Base-by-base conservation (phyloP, 1,140 invertebrate genomes). In the Brachionus sp. region DNA sequence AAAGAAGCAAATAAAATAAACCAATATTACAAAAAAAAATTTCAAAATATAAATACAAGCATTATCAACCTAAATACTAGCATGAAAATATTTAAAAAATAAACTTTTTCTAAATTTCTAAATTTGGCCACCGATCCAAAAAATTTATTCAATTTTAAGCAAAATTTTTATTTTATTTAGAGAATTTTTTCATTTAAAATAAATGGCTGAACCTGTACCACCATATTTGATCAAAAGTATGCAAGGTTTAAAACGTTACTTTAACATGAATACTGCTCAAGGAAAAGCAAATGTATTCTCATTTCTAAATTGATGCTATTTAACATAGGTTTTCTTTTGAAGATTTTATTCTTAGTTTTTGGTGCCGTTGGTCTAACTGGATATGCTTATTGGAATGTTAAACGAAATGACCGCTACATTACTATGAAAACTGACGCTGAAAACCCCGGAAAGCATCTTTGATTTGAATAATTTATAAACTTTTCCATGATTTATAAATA, bases 231-330 rank as follows among this genome's bases (percentile, higher is more conserved):
- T 46, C n/a, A 75, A 46, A 75, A 44, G 44, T 46, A 25, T 46
- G 10, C n/a, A 75, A 46, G 70, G 70, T 23, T n/a, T 46, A 0
- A 23, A 25, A 29, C 16, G 42, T 12, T 75, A 75, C 23, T 75
- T 75, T 29, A 75, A 75, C 29, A 75, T 16, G 2, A 7, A 75
- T 10, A 75, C 70, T 46, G 39, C 70, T 5, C n/a, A 44, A 46
- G 70, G 70, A 75, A 75, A 75, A 75, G 19, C 70, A 46, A 75
- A 75, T 75, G 70, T 75, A 75, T 23, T 42, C 0, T 73, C 9
- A 62, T 19, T 62, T 73, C 13, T 42, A 16, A 37, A 73, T 73
- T 35, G 2, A 16, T 42, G 42, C 19, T 44, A 39, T 2, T 42
- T 10, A 9, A 39, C 37, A 42, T 23, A 16, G n/a, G 7, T 16